A percentile compares a stretch with the other conserved stretches of the same genome.
phyloP scores from a whole-genome alignment of 1,140 invertebrate species.

The Euwallacea similis region DNA sequence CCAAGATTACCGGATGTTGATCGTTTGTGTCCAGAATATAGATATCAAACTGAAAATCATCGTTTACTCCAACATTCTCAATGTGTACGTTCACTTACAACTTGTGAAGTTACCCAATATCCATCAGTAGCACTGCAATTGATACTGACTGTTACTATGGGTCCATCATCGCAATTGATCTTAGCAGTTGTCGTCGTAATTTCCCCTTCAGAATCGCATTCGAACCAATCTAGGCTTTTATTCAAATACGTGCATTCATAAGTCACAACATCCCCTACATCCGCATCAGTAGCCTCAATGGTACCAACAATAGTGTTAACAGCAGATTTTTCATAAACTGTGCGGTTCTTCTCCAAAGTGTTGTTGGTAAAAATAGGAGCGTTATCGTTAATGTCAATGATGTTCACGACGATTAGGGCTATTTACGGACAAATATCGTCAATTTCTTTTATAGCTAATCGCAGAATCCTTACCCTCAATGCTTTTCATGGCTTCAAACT shows the following conservation, averaged over 20 bases:
- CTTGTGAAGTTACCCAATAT: slow-evolving; percentile 46
- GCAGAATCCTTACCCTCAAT: slow-evolving; percentile 47
- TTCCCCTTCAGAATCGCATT: slow-evolving; percentile 55
- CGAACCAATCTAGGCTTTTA: slow-evolving; percentile 51
- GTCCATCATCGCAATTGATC: slow-evolving; percentile 57
- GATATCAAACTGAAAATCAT: slow-evolving; percentile 54
- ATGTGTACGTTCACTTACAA: slow-evolving; percentile 21
- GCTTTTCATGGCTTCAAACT: slow-evolving; percentile 46
- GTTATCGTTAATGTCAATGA: slow-evolving; percentile 61
- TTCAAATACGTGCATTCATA: slow-evolving; percentile 49
- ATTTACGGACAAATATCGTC: slow-evolving; percentile 42
- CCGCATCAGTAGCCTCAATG: slow-evolving; percentile 59
- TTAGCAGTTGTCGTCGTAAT: slow-evolving; percentile 52
- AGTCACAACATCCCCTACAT: slow-evolving; percentile 50
- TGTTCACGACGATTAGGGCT: slow-evolving; percentile 56
- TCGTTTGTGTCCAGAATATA: slow-evolving; percentile 59
- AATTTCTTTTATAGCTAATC: slow-evolving; percentile 35
- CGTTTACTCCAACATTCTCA: slow-evolving; percentile 12
- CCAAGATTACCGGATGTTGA: slow-evolving; percentile 50
- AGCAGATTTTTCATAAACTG: slow-evolving; percentile 52
- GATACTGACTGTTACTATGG: slow-evolving; percentile 53
- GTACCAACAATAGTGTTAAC: slow-evolving; percentile 54
- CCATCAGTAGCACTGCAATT: slow-evolving; percentile 55
- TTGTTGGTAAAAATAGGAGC: slow-evolving; percentile 54
- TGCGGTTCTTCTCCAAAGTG: slow-evolving; percentile 46